phyloP scores from a whole-genome alignment of 1,140 invertebrate genomes.

The Eumaeus atala region DNA sequence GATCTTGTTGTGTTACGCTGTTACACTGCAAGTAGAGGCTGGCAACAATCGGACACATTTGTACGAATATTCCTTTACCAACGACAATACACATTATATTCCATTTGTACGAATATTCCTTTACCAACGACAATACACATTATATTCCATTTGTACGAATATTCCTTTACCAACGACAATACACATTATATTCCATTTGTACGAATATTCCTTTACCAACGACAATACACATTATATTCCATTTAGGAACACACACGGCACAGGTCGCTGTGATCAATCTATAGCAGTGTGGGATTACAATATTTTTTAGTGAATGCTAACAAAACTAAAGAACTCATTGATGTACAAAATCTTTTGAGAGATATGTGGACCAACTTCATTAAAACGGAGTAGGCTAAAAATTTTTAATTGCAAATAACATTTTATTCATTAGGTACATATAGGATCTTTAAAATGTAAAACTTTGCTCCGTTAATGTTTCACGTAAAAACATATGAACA shows the following conservation, averaged over 20 bases:
- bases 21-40: constrained; percentile 27
- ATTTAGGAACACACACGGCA: constrained; percentile 23
- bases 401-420: background rate
- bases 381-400: constrained; percentile 27
- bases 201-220: constrained; percentile 35
- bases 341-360: constrained; percentile 21
- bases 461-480: no score
- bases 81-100: no score
- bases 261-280: constrained; percentile 32
- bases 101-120: no score
- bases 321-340: constrained; percentile 16
- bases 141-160: constrained; percentile 42
- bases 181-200: constrained; percentile 27
- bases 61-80: no score
- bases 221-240: constrained; percentile 17
- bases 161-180: constrained; percentile 25
- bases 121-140: no score
- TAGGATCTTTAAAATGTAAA: no score
- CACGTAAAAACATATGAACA: no score
- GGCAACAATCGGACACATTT: constrained; percentile 27
- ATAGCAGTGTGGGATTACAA: constrained; percentile 16
- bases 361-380: constrained; percentile 33
- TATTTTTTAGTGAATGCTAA: background rate
- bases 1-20: no score
- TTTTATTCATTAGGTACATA: no score